These are phyloP conservation scores for Crematogaster levior DNA, from an alignment of 2,888 invertebrate genomes.

Conservation along the genomic window DNA sequence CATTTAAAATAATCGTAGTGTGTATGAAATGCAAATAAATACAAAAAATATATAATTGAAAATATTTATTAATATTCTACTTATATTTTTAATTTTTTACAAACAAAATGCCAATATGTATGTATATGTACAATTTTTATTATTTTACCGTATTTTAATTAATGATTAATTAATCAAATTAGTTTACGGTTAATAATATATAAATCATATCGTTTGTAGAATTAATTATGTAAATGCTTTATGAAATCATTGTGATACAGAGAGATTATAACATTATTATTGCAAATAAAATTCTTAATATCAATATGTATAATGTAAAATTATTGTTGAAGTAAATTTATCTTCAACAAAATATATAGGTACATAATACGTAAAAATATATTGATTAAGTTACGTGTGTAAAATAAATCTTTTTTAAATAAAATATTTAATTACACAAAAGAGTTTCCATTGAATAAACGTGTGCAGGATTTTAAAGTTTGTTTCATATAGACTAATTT, in stretches of 20 bases:
- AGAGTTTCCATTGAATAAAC: not conserved
- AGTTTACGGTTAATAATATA: not conserved
- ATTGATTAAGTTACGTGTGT: not conserved
- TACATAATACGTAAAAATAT: too few relatives aligned
- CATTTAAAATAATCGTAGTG: not conserved
- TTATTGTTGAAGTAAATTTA: not conserved
- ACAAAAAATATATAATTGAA: not conserved
- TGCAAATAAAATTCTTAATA: not conserved
- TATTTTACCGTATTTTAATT: conserved; percentile 1
- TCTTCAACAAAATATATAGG: not conserved
- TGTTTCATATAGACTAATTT: not conserved
- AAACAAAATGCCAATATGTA: conserved; percentile 10
- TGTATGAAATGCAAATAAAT: not conserved
- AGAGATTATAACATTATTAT: conserved; percentile 19
- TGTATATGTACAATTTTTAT: too few relatives aligned
- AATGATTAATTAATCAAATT: conserved; percentile 10
- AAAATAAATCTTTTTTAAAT: not conserved
- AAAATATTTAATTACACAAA: not conserved
- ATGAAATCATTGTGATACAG: conserved; percentile 3
- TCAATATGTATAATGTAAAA: not conserved
- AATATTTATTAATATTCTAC: not conserved
- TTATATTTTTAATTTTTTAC: not conserved
- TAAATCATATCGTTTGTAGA: conserved; percentile 19
- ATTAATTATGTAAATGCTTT: conserved; percentile 28
- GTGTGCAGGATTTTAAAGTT: not conserved